Evolutionary conservation across 2,888 invertebrate species (phyloP).

Genomic region (Apodemia mormo): DNA sequence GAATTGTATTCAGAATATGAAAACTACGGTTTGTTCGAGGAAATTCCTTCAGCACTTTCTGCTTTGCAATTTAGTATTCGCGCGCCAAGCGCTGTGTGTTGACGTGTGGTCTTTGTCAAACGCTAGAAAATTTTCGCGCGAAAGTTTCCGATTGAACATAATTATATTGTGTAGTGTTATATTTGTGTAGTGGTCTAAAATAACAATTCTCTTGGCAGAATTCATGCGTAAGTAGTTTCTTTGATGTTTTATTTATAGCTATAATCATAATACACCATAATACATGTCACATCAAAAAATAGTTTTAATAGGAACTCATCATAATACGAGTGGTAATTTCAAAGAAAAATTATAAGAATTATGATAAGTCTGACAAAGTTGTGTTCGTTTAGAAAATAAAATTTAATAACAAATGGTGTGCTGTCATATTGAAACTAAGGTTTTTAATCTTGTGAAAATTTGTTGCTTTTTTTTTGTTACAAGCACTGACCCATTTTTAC

Average conservation of each 20-base stretch:
- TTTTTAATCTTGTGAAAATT: constrained; percentile 12
- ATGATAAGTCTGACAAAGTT: not conserved
- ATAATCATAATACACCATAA: not conserved
- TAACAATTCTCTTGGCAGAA: constrained; percentile 20
- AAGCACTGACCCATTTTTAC: too few species aligned
- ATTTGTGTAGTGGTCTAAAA: constrained; percentile 33
- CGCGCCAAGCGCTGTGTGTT: not conserved
- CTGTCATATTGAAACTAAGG: not conserved
- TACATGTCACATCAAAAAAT: not conserved
- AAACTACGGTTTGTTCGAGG: constrained; percentile 9
- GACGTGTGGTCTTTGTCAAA: constrained; percentile 39
- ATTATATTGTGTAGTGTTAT: constrained; percentile 47
- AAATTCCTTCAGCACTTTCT: constrained; percentile 13
- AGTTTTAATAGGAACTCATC: not conserved
- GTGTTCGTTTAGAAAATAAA: not conserved
- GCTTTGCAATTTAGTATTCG: constrained; percentile 14
- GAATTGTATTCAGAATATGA: constrained; percentile 8
- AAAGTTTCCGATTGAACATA: constrained; percentile 48
- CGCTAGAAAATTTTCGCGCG: constrained; percentile 55
- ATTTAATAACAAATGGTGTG: constrained; percentile 7
- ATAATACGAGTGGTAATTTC: not conserved
- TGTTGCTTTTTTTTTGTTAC: not conserved
- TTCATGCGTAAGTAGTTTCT: constrained; percentile 24
- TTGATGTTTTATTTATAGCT: constrained; percentile 2
- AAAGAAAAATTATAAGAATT: not conserved